These are phyloP conservation scores for Hippopotamyrus pictus DNA, from an alignment of 2,797 vertebrate species.

Conservation along the genomic window DNA sequence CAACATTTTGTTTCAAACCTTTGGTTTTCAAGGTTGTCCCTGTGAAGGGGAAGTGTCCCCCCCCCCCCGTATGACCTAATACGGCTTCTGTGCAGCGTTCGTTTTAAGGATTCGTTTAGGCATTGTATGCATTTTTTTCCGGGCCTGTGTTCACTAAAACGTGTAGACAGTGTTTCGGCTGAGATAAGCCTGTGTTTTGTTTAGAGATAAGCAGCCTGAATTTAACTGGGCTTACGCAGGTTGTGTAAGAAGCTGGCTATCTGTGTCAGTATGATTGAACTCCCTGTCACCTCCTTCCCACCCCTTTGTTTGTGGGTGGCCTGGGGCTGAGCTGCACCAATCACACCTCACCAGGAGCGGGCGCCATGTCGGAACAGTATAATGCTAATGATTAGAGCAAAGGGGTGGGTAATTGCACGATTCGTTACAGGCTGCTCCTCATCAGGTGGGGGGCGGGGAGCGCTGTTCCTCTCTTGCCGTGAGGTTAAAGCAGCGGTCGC, in stretches of 20 bases:
- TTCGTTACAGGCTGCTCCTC: neutral
- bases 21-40: neutral
- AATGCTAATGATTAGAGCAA: neutral
- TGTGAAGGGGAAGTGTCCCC: neutral
- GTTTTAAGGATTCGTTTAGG: neutral
- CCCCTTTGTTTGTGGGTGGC: neutral
- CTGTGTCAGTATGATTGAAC: neutral
- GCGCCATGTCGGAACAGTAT: neutral
- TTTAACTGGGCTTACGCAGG: neutral
- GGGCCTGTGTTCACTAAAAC: neutral
- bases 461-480: no score
- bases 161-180: neutral
- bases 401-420: neutral
- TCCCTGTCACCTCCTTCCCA: neutral
- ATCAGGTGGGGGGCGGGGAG: neutral
- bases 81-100: neutral
- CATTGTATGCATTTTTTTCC: neutral
- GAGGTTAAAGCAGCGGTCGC: neutral
- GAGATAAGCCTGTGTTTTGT: neutral
- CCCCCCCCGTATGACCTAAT: neutral
- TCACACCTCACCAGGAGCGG: neutral
- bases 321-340: neutral
- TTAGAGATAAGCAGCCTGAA: constrained; percentile 11
- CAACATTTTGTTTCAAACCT: neutral
- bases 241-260: neutral